These are phyloP conservation scores for Ectropis grisescens DNA, from an alignment of 1,140 invertebrate genomes.

Conservation along the genomic window DNA sequence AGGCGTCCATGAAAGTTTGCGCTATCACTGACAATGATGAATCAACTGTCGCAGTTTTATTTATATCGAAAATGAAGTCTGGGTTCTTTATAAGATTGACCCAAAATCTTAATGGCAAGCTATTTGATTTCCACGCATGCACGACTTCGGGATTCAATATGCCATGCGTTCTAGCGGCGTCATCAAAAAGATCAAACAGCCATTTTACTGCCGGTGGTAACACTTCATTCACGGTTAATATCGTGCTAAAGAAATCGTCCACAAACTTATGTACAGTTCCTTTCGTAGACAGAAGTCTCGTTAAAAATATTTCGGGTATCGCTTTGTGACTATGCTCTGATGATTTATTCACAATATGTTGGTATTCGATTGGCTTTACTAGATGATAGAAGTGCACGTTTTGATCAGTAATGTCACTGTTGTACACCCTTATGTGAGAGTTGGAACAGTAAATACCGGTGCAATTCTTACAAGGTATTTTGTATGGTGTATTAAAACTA, in stretches of 20 bases:
- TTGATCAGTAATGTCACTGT: slow-evolving; percentile 81
- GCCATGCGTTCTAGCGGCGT: slow-evolving; percentile 86
- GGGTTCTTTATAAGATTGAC: slow-evolving; percentile 98
- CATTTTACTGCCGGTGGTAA: slow-evolving; percentile 94
- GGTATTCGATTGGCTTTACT: slow-evolving; percentile 86
- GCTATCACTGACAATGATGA: slow-evolving; percentile 95
- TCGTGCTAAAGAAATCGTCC: slow-evolving; percentile 93
- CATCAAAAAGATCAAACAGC: slow-evolving; percentile 95
- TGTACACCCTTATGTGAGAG: slow-evolving; percentile 83
- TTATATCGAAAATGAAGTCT: slow-evolving; percentile 96
- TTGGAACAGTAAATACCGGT: slow-evolving; percentile 82
- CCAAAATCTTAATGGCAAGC: slow-evolving; percentile 95
- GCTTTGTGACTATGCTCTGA: slow-evolving; percentile 89
- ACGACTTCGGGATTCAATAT: slow-evolving; percentile 89
- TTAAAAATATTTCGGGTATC: slow-evolving; percentile 96
- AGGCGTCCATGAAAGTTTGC: slow-evolving; percentile 97
- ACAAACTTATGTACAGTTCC: slow-evolving; percentile 97
- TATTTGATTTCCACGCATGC: slow-evolving; percentile 97
- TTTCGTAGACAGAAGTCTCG: slow-evolving; percentile 92
- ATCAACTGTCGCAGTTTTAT: slow-evolving; percentile 92
- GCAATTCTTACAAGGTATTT: slow-evolving; percentile 87
- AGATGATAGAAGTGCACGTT: slow-evolving; percentile 86
- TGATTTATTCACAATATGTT: slow-evolving; percentile 74
- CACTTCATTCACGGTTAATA: slow-evolving; percentile 90
- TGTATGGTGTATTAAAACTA: slow-evolving; percentile 82